Base-by-base conservation (phyloP, 2,113 vertebrate genomes). In the Suncus etruscus region DNA sequence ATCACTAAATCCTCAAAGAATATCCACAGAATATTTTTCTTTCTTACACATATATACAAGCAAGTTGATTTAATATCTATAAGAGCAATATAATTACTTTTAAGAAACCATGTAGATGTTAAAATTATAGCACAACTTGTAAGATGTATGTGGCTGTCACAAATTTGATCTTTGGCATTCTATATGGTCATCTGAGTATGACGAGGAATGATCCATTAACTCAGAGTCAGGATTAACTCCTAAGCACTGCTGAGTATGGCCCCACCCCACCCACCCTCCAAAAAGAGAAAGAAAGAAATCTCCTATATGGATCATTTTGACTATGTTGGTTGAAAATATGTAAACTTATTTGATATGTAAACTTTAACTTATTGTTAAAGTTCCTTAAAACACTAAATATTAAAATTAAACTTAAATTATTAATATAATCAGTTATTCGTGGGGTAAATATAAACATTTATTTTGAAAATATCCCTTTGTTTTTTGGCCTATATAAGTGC, bases 351-450 rank as follows among this genome's bases (percentile, higher is more conserved):
- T 89, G 39, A 82, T n/a, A n/a, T n/a, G n/a, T n/a, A n/a, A n/a
- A n/a, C n/a, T n/a, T n/a, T n/a, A 82, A 86, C 79, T 54, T 79
- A 29, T n/a, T 24, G 82, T 27, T 29, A 86, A 90, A 76, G 54
- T 27, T 69, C 2, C 54, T 6, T 65, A 6, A 86, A 77, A 39
- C 39, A 39, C 39, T 39, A 39, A 89, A 16, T 1, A 4, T 70
- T 3, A 72, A 83, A 66, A 47, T 50, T 65, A 14, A 81, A 77
- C 45, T 87, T 87, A 75, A 29, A 9, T 9, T 73, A 4, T 73
- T 82, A 77, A 58, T 29, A 82, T 32, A n/a, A 85, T 86, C 12
- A 39, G 24, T 91, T 94, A 61, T 76, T 31, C 81, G 39, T 4
- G 8, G 1, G 8, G 18, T 31, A 87, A 39, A 76, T 29, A 45